Base-by-base conservation (phyloP, 1,140 invertebrate species). In the Hyles vespertilio region DNA sequence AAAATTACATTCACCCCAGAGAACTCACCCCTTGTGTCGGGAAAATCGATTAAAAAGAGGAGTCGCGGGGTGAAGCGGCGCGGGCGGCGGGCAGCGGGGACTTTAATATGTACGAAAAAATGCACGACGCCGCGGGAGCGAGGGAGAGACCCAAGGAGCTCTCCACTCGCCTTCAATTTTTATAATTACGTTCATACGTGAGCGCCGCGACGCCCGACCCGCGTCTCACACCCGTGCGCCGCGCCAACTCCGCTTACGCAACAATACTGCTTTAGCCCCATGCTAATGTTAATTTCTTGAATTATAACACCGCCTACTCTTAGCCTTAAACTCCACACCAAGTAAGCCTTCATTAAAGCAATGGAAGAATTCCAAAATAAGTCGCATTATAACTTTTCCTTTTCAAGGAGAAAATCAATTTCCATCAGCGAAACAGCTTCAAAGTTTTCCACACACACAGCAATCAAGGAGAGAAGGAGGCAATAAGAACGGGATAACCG, bases 1-100 rank as follows among this genome's bases (percentile, higher is more conserved):
- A 90, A 90, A 90, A 90, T 90, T 90, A 90, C 88, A 89, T 90
- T 89, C 87, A 89, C 87, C 87, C 87, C 81, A 89, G 84, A 87
- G 79, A 75, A 80, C 82, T 89, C 86, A 89, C 86, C 86, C 86
- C 86, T 89, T 89, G 86, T 89, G 86, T 81, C 74, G 81, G 81
- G 77, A 86, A 89, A 89, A 89, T 89, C 86, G 86, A 89, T 89
- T 89, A 89, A 89, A 89, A 89, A 89, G 84, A 89, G 86, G 84
- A 87, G 82, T 74, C 81, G 79, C 79, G 84, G 79, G 74, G 81
- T 47, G 81, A 71, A 68, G 72, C 59, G 67, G 59, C 50, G 64
- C 63, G 76, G 76, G 72, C 52, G 69, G 69, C 55, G 62, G 68
- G 65, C 22, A 58, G 79, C 63, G 69, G 81, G 74, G 78, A 78